Conservation (phyloP, 2,888 invertebrate genomes). For the Cheiracanthium punctorium region DNA sequence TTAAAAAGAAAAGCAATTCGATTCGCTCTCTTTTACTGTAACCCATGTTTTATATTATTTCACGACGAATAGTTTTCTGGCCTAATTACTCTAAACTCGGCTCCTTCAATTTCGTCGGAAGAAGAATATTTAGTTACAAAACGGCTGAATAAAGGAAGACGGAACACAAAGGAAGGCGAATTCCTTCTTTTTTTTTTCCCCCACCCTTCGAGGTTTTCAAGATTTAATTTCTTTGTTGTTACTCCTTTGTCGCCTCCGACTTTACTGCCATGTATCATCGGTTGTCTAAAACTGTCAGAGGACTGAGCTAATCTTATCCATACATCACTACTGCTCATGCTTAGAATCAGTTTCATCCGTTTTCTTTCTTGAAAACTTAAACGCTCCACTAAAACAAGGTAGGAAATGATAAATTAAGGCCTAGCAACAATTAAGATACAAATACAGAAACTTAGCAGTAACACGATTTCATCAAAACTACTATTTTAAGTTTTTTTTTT, state of each 20-base stretch:
- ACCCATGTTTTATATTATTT: constrained; percentile 27
- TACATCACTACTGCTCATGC: no score
- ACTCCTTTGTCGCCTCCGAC: constrained; percentile 47
- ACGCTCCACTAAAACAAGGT: no score
- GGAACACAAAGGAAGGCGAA: constrained; percentile 22
- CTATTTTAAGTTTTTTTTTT: no score
- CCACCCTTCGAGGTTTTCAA: constrained; percentile 14
- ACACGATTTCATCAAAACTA: no score
- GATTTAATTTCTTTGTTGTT: constrained; percentile 54
- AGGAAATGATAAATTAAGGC: no score
- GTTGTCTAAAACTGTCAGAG: constrained; percentile 47
- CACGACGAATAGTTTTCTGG: constrained; percentile 28
- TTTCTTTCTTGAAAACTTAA: no score
- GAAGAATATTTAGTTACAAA: constrained; percentile 6
- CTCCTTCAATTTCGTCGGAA: constrained; percentile 32
- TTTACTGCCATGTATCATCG: constrained; percentile 56
- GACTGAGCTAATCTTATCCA: constrained; percentile 20
- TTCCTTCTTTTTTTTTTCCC: constrained; percentile 21
- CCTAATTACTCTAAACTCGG: constrained; percentile 49
- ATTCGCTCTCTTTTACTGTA: constrained; percentile 14
- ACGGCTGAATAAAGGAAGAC: constrained; percentile 50
- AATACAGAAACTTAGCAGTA: no score
- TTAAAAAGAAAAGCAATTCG: constrained; percentile 24
- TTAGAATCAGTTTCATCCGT: no score
- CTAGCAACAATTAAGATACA: no score